Conservation (phyloP, 2,113 vertebrate genomes). For the Anthoscopus minutus region DNA sequence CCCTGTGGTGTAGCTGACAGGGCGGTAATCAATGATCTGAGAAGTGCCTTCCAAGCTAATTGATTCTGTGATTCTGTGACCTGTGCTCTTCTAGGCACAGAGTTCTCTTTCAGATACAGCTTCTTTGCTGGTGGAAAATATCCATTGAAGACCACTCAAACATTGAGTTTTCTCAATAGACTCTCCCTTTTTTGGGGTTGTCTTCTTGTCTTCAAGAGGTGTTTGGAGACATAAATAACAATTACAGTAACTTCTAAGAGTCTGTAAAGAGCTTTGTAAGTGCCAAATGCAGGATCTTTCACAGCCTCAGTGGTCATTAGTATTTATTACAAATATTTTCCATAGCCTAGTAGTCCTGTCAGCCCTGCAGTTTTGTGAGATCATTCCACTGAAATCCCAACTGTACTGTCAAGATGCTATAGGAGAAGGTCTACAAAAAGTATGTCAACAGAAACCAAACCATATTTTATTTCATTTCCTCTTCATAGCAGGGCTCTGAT, state of each 20-base stretch:
- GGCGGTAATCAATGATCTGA: too few relatives aligned
- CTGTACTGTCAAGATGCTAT: background rate
- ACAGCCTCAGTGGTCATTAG: background rate
- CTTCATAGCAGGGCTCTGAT: background rate
- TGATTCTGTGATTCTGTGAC: background rate
- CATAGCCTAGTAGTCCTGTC: background rate
- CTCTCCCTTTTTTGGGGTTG: fast-evolving
- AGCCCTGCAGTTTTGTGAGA: background rate
- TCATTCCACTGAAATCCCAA: background rate
- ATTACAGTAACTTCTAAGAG: background rate
- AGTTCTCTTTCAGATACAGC: background rate
- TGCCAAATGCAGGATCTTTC: background rate
- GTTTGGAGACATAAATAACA: background rate
- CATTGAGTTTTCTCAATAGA: background rate
- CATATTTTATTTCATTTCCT: background rate
- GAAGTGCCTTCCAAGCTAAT: background rate
- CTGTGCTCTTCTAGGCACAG: background rate
- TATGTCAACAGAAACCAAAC: background rate
- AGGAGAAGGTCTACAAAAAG: background rate
- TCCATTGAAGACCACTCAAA: background rate
- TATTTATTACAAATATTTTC: background rate
- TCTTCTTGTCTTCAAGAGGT: background rate
- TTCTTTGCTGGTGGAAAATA: background rate
- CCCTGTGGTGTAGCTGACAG: fast-evolving
- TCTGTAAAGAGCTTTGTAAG: background rate